Evolutionary conservation across 2,113 vertebrate species (phyloP).

Genomic region (Benitochromis conjunctus): DNA sequence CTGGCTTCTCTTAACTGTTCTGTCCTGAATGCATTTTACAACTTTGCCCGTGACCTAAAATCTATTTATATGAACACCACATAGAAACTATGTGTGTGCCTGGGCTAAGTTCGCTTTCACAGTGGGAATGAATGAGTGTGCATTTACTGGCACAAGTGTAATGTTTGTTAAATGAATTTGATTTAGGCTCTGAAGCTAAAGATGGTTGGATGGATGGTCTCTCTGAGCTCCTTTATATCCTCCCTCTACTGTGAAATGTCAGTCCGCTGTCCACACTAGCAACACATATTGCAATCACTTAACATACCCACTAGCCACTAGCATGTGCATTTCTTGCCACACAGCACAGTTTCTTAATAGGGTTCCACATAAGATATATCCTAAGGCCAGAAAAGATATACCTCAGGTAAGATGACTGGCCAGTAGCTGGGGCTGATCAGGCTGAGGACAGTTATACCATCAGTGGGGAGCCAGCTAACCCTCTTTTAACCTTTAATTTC

Average conservation of each 20-base stretch:
- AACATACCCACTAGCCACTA: background rate
- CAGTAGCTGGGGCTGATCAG: background rate
- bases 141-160: background rate
- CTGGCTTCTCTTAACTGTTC: background rate
- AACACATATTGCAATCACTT: background rate
- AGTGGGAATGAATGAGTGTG: background rate
- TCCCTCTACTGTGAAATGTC: slow-evolving; percentile 14
- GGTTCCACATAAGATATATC: background rate
- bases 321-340: background rate
- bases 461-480: background rate
- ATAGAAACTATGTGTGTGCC: slow-evolving; percentile 9
- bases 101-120: background rate
- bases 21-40: slow-evolving; percentile 31
- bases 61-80: slow-evolving; percentile 30
- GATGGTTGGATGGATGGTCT: background rate
- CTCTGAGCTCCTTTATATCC: background rate
- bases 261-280: background rate
- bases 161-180: slow-evolving; percentile 14
- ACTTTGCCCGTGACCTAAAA: slow-evolving; percentile 21
- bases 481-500: background rate
- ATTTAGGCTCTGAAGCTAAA: background rate
- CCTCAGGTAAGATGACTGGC: background rate
- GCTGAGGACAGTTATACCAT: background rate
- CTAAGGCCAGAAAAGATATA: background rate
- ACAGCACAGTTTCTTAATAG: background rate